Evolutionary conservation across 2,888 invertebrate genomes (phyloP).

Genomic region (Mimas tiliae): DNA sequence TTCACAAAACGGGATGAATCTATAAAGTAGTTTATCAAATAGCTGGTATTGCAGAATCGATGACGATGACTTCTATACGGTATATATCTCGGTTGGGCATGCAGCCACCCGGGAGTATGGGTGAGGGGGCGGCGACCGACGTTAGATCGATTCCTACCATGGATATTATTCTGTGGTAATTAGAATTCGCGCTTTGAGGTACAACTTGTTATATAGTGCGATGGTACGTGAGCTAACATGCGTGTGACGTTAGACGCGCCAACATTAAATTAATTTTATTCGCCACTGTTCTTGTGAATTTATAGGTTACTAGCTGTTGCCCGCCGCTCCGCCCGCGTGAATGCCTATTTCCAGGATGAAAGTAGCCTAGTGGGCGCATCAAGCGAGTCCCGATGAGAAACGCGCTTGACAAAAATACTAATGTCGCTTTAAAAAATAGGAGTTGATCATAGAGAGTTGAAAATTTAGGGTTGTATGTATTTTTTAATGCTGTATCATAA

Average conservation of each 20-base stretch:
- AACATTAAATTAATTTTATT: constrained; percentile 12
- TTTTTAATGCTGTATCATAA: no score
- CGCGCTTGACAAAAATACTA: no score
- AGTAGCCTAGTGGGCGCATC: no score
- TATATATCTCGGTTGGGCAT: constrained; percentile 39
- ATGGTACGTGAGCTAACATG: constrained; percentile 3
- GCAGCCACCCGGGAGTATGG: constrained; percentile 39
- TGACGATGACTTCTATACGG: constrained; percentile 44
- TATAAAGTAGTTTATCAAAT: constrained; percentile 14
- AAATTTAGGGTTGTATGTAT: no score
- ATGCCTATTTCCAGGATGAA: no score
- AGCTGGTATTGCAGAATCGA: constrained; percentile 47
- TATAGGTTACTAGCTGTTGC: no score
- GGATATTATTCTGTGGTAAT: constrained; percentile 80
- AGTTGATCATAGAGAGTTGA: no score
- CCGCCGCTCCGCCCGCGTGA: no score
- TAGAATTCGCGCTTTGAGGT: constrained; percentile 69
- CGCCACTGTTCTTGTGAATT: neutral
- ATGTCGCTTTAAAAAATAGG: no score
- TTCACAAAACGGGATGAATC: constrained; percentile 1
- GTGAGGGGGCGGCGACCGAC: constrained; percentile 47
- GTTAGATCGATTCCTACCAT: constrained; percentile 81
- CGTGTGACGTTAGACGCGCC: constrained; percentile 4
- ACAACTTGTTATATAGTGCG: constrained; percentile 19
- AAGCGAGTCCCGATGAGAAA: no score